These are phyloP conservation scores for Alectura lathami DNA, from an alignment of 2,113 vertebrate species.

Conservation along the genomic window DNA sequence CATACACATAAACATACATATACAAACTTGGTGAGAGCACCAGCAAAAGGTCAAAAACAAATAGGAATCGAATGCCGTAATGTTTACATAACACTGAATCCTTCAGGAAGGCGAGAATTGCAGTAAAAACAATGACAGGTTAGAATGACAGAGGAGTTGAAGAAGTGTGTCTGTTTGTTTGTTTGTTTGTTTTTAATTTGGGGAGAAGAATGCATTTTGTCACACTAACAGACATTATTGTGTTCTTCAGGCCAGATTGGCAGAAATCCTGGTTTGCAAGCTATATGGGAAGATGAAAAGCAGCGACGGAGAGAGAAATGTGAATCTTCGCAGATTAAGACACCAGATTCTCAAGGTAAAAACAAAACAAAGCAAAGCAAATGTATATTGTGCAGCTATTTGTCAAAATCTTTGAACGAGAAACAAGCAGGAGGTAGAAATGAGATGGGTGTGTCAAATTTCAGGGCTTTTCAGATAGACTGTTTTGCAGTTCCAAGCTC, in stretches of 20 bases:
- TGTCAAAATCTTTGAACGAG: background rate
- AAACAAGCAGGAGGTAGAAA: background rate
- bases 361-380: background rate
- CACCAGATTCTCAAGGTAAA: constrained; percentile 91
- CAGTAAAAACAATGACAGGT: background rate
- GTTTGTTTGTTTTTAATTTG: background rate
- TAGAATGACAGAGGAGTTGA: background rate
- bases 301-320: constrained; percentile 89
- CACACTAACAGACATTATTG: constrained; percentile 24
- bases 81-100: background rate
- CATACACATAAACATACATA: background rate
- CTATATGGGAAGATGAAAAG: constrained; percentile 98
- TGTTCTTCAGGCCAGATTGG: constrained; percentile 88
- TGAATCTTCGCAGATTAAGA: constrained; percentile 87
- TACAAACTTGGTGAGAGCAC: background rate
- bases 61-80: background rate
- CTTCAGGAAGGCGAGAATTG: background rate
- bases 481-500: background rate
- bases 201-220: background rate
- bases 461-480: background rate
- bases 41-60: background rate
- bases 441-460: background rate
- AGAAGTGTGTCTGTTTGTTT: background rate
- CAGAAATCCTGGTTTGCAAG: constrained; percentile 93
- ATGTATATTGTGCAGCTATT: background rate